Conservation (phyloP, 2,113 vertebrate genomes). For the Aix galericulata region DNA sequence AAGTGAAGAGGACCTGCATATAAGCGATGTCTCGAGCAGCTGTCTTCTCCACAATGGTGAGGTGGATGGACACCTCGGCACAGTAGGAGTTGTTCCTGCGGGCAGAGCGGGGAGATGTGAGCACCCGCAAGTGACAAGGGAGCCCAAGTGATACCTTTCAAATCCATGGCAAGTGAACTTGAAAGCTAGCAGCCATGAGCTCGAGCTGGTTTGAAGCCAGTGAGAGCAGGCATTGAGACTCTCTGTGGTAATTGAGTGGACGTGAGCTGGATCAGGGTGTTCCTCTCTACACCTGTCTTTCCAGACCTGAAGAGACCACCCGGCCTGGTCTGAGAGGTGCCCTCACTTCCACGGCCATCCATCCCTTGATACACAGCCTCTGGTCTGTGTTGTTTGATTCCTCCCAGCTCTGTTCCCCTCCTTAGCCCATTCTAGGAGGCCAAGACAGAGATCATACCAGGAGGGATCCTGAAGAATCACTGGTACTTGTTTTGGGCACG, state of each 20-base stretch:
- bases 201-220: neutral
- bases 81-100: slow-evolving; percentile 85
- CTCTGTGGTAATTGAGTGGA: neutral
- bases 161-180: neutral
- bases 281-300: neutral
- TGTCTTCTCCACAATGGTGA: slow-evolving; percentile 74
- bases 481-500: neutral
- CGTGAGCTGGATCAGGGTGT: neutral
- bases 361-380: neutral
- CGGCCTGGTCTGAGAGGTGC: neutral
- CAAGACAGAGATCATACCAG: neutral
- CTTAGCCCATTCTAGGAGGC: neutral
- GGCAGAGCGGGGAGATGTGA: neutral
- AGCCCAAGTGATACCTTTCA: neutral
- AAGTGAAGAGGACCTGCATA: slow-evolving; percentile 47
- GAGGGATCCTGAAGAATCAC: neutral
- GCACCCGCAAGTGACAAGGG: accelerated
- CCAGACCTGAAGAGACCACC: neutral
- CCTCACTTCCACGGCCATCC: neutral
- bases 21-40: slow-evolving; percentile 74
- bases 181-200: neutral
- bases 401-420: neutral
- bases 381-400: neutral
- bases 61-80: slow-evolving; percentile 68
- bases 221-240: too few species aligned